Evolutionary conservation across 2,888 invertebrate genomes (phyloP), one percentile per base, ranked within the genome.

Genomic region (Drosophila helvetica): DNA sequence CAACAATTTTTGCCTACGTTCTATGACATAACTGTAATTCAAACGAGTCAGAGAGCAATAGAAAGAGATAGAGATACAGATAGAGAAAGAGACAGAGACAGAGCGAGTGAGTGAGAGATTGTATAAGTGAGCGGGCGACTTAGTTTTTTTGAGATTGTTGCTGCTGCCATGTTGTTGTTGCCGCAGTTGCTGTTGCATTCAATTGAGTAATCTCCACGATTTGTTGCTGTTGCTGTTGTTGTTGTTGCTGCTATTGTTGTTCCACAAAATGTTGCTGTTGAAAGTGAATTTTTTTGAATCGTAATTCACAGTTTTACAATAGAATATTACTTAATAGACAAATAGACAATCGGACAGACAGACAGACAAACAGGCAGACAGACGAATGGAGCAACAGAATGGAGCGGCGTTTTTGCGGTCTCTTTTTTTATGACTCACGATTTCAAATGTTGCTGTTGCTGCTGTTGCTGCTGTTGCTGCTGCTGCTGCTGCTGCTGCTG

Each of bases 11-110:
- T 69, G 78, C 81, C 84, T 78, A 69, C 77, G 89, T 88, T 85
- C 85, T 85, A 85, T 85, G 85, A 85, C 85, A 85, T 85, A 85
- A 85, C 85, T 88, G 87, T 88, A 79, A 82, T 80, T 79, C 82
- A 81, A 88, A 86, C 54, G 71, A 65, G 80, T 79, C 77, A 58
- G 62, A 64, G 69, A 81, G 88, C 43, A 53, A 56, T 51, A 58
- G 66, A 54, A 64, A 30, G 56, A 61, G 61, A 60, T 25, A 17
- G 42, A 19, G 55, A 30, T 5, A 53, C 18, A 52, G 48, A 50
- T 17, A 55, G 50, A 50, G 52, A 38, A 38, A 45, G 9, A 45
- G 60, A 46, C 53, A 43, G 17, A 30, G 54, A 18, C n/a, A 7
- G 43, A 55, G 30, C 12, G 43, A 57, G 22, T 22, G 64, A 57